Conservation (phyloP, 1,140 invertebrate genomes). For the Goniozus legneri region DNA sequence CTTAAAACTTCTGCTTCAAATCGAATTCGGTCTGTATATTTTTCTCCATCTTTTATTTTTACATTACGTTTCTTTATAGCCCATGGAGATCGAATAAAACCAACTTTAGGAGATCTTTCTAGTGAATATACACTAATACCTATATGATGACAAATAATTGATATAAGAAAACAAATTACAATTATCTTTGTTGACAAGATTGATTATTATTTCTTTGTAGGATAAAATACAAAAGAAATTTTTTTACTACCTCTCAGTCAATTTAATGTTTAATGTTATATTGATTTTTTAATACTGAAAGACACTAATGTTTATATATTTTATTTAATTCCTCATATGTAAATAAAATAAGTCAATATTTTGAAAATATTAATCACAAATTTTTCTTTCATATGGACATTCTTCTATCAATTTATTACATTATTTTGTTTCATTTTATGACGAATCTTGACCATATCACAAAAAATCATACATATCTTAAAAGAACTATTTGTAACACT, state of each 20-base stretch:
- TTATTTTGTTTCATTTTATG: no score
- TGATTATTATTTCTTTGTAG: no score
- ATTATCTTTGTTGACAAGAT: no score
- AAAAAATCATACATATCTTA: no score
- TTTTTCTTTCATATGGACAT: slow-evolving; percentile 8
- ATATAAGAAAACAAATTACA: slow-evolving; percentile 24
- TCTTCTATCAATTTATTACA: no score
- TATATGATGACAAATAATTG: slow-evolving; percentile 49
- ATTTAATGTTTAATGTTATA: neutral
- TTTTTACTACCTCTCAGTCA: neutral
- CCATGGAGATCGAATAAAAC: slow-evolving; percentile 72
- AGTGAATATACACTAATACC: slow-evolving; percentile 75
- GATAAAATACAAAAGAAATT: slow-evolving; percentile 3
- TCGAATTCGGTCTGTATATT: slow-evolving; percentile 58
- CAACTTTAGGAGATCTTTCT: slow-evolving; percentile 65
- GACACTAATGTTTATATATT: slow-evolving; percentile 8
- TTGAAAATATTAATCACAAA: no score
- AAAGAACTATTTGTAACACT: no score
- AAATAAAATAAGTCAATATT: slow-evolving; percentile 13
- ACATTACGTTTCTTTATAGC: slow-evolving; percentile 71
- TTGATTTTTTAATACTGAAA: slow-evolving; percentile 1
- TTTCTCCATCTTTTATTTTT: slow-evolving; percentile 30
- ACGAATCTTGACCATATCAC: no score
- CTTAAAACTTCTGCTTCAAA: slow-evolving; percentile 69
- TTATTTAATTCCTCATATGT: neutral